Conservation (phyloP, 2,113 vertebrate species). For the Clupea harengus region DNA sequence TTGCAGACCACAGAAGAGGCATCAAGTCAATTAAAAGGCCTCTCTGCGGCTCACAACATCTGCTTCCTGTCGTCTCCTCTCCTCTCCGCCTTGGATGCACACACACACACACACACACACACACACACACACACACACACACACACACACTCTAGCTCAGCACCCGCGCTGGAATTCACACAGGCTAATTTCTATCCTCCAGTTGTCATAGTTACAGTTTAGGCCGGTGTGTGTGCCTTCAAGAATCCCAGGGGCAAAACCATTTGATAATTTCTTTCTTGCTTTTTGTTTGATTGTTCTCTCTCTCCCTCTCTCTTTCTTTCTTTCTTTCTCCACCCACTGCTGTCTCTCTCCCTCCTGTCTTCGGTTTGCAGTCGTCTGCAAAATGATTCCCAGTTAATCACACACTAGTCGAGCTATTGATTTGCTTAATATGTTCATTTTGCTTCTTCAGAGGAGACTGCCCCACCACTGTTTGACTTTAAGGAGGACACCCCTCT, state of each 20-base stretch:
- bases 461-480: background rate
- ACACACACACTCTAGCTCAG: background rate
- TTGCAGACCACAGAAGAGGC: background rate
- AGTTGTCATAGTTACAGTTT: constrained; percentile 9
- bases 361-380: background rate
- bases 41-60: background rate
- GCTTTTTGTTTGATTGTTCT: background rate
- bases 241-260: background rate
- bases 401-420: background rate
- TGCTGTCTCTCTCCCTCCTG: background rate
- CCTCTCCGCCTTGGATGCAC: background rate
- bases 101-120: background rate
- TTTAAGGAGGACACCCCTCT: background rate
- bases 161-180: background rate
- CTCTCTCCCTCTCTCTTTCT: background rate
- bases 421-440: constrained; percentile 4
- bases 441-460: background rate
- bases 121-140: background rate
- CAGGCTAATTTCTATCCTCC: constrained; percentile 1
- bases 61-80: constrained; percentile 1
- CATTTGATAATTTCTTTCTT: background rate
- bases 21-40: background rate
- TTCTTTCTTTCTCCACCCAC: no score
- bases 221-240: constrained; percentile 1
- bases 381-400: background rate